These are phyloP conservation scores for Euschistus heros DNA, from an alignment of 1,140 invertebrate species.

Conservation along the genomic window DNA sequence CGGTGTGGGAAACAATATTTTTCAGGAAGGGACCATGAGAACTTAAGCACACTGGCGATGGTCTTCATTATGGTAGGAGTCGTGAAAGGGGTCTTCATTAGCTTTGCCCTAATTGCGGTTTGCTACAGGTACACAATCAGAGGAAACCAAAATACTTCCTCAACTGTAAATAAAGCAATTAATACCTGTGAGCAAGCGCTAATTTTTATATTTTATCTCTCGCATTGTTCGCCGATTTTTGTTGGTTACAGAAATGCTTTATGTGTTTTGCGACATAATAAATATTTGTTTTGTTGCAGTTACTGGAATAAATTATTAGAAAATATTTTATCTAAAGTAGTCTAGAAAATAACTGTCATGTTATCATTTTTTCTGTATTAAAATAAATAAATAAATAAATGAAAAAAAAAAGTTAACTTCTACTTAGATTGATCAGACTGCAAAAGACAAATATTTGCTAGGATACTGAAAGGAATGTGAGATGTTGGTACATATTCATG, in stretches of 20 bases:
- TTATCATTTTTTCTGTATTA: no score
- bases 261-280: background rate
- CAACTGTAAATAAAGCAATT: constrained; percentile 5
- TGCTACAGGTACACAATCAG: constrained; percentile 74
- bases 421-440: no score
- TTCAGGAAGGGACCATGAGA: constrained; percentile 52
- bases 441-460: no score
- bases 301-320: no score
- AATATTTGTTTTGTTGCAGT: no score
- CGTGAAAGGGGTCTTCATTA: constrained; percentile 85
- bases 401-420: no score
- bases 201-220: constrained; percentile 4
- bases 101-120: constrained; percentile 85
- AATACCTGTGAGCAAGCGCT: constrained; percentile 9
- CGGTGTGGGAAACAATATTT: constrained; percentile 29
- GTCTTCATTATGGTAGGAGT: constrained; percentile 85
- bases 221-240: constrained; percentile 5
- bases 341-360: no score
- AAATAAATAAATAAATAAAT: no score
- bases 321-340: no score
- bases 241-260: constrained; percentile 7
- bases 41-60: constrained; percentile 78
- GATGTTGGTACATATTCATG: constrained; percentile 12
- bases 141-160: constrained; percentile 16
- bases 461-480: background rate